Evolutionary conservation across 2,888 invertebrate species (phyloP).

Genomic region (Protodeltote pygarga): DNA sequence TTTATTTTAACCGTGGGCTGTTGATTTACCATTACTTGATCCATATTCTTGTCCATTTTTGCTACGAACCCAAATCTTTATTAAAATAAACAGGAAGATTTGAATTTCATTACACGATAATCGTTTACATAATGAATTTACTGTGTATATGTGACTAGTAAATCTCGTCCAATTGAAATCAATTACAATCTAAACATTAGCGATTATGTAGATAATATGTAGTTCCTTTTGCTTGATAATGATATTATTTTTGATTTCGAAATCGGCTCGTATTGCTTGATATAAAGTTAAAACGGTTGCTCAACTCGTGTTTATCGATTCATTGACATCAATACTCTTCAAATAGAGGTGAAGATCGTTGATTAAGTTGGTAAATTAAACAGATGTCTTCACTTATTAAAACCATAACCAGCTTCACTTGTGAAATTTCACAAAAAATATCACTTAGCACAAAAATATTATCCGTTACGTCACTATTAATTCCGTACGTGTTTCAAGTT

Average conservation of each 20-base stretch:
- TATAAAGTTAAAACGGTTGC: conserved; percentile 18
- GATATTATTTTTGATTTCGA: conserved; percentile 20
- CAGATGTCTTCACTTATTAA: conserved; percentile 16
- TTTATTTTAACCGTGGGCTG: conserved; percentile 25
- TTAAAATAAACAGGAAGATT: conserved; percentile 8
- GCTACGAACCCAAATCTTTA: neutral
- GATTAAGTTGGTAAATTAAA: conserved; percentile 28
- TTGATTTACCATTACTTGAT: conserved; percentile 14
- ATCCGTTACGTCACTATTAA: conserved; percentile 11
- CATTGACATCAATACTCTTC: conserved; percentile 29
- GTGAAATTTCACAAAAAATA: conserved; percentile 5
- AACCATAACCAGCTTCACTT: conserved; percentile 13
- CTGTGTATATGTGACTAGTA: conserved; percentile 5
- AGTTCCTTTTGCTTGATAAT: conserved; percentile 31
- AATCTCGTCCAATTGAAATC: conserved; percentile 41
- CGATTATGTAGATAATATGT: conserved; percentile 42
- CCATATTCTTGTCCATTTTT: conserved; percentile 48
- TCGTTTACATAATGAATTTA: conserved; percentile 24
- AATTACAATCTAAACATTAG: conserved; percentile 38
- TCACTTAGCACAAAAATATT: conserved; percentile 18
- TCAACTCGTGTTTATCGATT: conserved; percentile 23
- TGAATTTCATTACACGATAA: conserved; percentile 10
- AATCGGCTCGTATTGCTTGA: conserved; percentile 26
- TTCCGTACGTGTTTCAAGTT: conserved; percentile 19
- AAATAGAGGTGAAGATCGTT: conserved; percentile 11